Percentiles rank a stretch among this genome's conserved stretches.
phyloP scores from a whole-genome alignment of 2,888 invertebrate genomes.

The Ichneumoninae sp. region DNA sequence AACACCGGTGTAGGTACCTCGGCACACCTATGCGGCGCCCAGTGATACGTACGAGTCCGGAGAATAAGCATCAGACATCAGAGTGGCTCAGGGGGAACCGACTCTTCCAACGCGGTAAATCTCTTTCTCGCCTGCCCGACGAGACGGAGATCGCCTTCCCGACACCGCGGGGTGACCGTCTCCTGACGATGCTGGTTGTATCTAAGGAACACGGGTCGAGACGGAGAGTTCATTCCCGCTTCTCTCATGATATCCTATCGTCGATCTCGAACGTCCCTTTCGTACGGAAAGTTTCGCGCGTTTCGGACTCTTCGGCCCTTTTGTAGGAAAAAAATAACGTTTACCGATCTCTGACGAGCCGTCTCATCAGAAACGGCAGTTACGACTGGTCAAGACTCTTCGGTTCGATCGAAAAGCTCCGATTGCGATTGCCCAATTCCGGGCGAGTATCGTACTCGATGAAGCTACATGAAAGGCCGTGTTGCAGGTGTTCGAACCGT shows the following conservation, averaged over 20 bases:
- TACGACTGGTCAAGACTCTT: conserved; percentile 12
- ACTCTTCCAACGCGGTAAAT: conserved; percentile 76
- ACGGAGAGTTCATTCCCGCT: conserved; percentile 8
- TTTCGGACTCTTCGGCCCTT: not conserved
- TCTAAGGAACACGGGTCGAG: conserved; percentile 1
- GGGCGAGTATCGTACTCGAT: conserved; percentile 8
- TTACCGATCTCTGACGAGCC: conserved; percentile 23
- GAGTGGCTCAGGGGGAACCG: conserved; percentile 4
- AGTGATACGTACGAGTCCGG: conserved; percentile 24
- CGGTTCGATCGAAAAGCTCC: conserved; percentile 4
- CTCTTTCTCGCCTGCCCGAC: conserved; percentile 80
- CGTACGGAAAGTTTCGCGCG: conserved; percentile 9
- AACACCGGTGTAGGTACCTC: conserved; percentile 46
- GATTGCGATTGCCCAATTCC: not conserved
- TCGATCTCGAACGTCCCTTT: conserved; percentile 11
- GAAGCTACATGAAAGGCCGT: conserved; percentile 9
- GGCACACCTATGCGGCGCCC: conserved; percentile 27
- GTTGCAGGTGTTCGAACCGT: conserved; percentile 21
- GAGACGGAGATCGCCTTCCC: conserved; percentile 74
- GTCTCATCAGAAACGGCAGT: conserved; percentile 8
- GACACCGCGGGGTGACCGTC: conserved; percentile 66
- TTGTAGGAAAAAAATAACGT: not conserved
- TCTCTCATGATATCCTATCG: conserved; percentile 24
- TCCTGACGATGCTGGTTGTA: conserved; percentile 12
- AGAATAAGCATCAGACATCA: conserved; percentile 46